These are phyloP conservation scores for Athalia rosae DNA, from an alignment of 2,888 invertebrate species.

Conservation along the genomic window DNA sequence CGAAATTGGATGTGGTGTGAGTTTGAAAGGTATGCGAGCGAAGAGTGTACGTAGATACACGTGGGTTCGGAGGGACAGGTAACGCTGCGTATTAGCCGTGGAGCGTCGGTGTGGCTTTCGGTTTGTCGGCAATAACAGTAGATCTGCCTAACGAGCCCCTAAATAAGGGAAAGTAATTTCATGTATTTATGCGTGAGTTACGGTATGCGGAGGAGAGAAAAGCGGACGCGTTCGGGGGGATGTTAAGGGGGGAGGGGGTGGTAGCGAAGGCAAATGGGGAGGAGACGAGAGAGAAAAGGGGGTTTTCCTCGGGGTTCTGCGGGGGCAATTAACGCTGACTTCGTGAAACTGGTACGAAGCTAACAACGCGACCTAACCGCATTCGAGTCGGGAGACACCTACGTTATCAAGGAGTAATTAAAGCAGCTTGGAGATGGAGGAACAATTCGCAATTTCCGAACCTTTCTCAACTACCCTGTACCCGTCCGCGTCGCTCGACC, in stretches of 20 bases:
- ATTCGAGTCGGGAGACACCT: slow-evolving; percentile 45
- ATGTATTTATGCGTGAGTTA: slow-evolving; percentile 73
- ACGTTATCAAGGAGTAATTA: slow-evolving; percentile 46
- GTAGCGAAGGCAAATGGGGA: slow-evolving; percentile 7
- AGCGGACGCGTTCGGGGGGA: slow-evolving; percentile 12
- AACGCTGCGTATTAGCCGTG: slow-evolving; percentile 41
- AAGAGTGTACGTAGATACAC: slow-evolving; percentile 18
- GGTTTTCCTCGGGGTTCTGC: slow-evolving; percentile 58
- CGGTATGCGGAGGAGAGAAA: slow-evolving; percentile 52
- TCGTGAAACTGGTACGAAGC: slow-evolving; percentile 60
- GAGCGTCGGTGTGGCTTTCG: slow-evolving; percentile 53
- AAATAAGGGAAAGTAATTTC: slow-evolving; percentile 73
- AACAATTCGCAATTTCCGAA: slow-evolving; percentile 45
- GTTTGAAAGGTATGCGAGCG: slow-evolving; percentile 29
- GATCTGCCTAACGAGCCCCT: slow-evolving; percentile 72
- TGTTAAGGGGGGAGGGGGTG: too few species aligned
- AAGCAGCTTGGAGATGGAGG: slow-evolving; percentile 43
- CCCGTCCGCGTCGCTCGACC: slow-evolving; percentile 16
- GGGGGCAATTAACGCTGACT: slow-evolving; percentile 70
- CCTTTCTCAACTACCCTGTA: slow-evolving; percentile 36
- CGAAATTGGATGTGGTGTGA: background rate
- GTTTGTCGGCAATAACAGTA: slow-evolving; percentile 71
- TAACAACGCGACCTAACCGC: slow-evolving; percentile 45
- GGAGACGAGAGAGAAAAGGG: slow-evolving; percentile 28
- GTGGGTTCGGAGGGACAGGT: slow-evolving; percentile 39